These are phyloP conservation scores for Furnarius figulus DNA, from an alignment of 2,113 vertebrate species.

Conservation along the genomic window DNA sequence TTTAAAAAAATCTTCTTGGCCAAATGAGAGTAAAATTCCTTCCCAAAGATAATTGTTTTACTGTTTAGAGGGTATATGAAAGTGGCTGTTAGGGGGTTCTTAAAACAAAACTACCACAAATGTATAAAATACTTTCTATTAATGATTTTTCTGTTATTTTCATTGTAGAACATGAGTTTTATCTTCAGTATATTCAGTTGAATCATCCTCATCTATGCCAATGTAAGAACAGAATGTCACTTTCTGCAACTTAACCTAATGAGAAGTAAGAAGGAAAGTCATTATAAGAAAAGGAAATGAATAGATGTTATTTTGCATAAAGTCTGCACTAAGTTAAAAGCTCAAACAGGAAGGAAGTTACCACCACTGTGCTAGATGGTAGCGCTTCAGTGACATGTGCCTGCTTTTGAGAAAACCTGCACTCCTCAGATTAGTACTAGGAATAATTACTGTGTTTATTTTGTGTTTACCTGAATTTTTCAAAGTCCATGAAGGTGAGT, in stretches of 20 bases:
- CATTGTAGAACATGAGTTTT: neutral
- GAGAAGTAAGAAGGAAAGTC: neutral
- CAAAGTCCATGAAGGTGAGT: constrained; percentile 80
- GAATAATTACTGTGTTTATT: constrained; percentile 81
- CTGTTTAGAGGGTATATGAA: neutral
- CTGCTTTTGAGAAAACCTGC: constrained; percentile 76
- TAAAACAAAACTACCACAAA: constrained; percentile 32
- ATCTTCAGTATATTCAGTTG: neutral
- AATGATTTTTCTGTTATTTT: neutral
- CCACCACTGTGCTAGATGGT: neutral
- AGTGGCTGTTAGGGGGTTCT: neutral
- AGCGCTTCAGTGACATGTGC: constrained; percentile 58
- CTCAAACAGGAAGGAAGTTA: constrained; percentile 62
- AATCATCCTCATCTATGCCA: neutral
- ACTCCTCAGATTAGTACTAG: constrained; percentile 77
- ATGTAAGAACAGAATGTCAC: neutral
- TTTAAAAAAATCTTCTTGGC: neutral
- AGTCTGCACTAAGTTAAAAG: constrained; percentile 14
- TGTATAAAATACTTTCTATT: neutral
- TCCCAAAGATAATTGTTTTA: neutral
- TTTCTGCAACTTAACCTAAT: neutral
- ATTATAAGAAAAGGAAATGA: constrained; percentile 67
- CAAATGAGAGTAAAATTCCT: neutral
- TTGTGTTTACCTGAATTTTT: constrained; percentile 90
- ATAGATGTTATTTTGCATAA: constrained; percentile 5